Base-by-base conservation (phyloP, 37 sponge, comb jelly and placozoan species). In the Corticium candelabrum region DNA sequence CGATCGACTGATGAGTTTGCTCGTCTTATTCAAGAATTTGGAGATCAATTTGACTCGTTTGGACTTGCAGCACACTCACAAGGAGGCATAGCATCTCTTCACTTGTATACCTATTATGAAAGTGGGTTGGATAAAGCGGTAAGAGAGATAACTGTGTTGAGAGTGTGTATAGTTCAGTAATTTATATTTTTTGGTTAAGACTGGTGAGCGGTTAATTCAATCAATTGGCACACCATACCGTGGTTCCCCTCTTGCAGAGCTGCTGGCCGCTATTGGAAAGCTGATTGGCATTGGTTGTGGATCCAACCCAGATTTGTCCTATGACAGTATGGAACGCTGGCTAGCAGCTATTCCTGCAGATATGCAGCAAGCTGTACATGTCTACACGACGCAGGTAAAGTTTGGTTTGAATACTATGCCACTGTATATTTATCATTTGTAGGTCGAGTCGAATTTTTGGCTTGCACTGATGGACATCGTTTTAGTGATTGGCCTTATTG, bases 221-320 rank as follows among this genome's bases (percentile, higher is more conserved):
- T 81, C 74, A 31, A 37, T 85, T 1, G 86, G 81, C 11, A 68
- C 86, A 2, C 86, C 86, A 0, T 85, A 81, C 50, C 82, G 67
- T 39, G 86, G 86, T 4, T 67, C 78, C 1, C 75, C 77, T n/a
- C 41, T 85, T 3, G 81, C 86, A 36, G 86, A 81, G 1, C 38
- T 82, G 1, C 70, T 85, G 69, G 86, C 86, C 3, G 78, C 68
- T 31, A 85, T 85, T 43, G 86, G 86, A 27, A 32, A 81, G 34
- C 21, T 85, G 34, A 38, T 85, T 68, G 86, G 86, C 41, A 69
- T 85, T 4, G 39, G 35, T 35, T 85, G 86, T 69, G 86, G 86
- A 3, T 38, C 72, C 38, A 85, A 85, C 67, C 35, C 2, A 3
- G 86, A 85, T 37, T 41, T 85, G 41, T 76, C 81, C 29, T 81